These are phyloP conservation scores for Drosophila rufa DNA, from an alignment of 1,140 invertebrate genomes.

Conservation along the genomic window DNA sequence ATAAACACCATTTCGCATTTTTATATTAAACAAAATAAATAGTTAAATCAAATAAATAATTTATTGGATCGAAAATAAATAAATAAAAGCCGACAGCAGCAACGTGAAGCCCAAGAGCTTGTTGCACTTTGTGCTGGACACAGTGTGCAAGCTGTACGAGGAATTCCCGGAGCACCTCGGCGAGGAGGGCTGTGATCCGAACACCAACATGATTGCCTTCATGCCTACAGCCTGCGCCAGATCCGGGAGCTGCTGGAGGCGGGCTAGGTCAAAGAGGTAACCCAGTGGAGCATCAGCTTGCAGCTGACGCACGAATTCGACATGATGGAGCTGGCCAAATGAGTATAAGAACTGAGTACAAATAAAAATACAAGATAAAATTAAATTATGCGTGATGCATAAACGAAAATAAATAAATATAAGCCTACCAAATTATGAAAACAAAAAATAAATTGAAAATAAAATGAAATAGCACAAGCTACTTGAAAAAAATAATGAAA, in stretches of 20 bases:
- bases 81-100: slow-evolving; percentile 85
- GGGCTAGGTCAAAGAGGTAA: slow-evolving; percentile 87
- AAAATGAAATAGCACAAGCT: too few relatives aligned
- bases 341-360: too few relatives aligned
- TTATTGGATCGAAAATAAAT: too few relatives aligned
- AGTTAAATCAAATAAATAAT: too few relatives aligned
- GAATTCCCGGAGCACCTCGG: slow-evolving; percentile 60
- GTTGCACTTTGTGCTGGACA: slow-evolving; percentile 87
- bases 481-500: too few relatives aligned
- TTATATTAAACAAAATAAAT: too few relatives aligned
- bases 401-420: too few relatives aligned
- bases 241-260: slow-evolving; percentile 86
- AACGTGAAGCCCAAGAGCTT: slow-evolving; percentile 87
- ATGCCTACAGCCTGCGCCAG: slow-evolving; percentile 86
- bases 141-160: slow-evolving; percentile 86
- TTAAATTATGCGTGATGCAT: too few relatives aligned
- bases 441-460: too few relatives aligned
- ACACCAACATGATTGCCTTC: slow-evolving; percentile 87
- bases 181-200: slow-evolving; percentile 75
- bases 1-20: too few relatives aligned
- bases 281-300: slow-evolving; percentile 72
- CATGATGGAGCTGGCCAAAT: slow-evolving; percentile 88
- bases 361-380: too few relatives aligned
- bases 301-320: slow-evolving; percentile 86
- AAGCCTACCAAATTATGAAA: too few relatives aligned